A percentile compares a stretch with the other conserved stretches of the same genome.
Evolutionary conservation across 2,888 invertebrate genomes (phyloP).

Genomic region (Actias luna): DNA sequence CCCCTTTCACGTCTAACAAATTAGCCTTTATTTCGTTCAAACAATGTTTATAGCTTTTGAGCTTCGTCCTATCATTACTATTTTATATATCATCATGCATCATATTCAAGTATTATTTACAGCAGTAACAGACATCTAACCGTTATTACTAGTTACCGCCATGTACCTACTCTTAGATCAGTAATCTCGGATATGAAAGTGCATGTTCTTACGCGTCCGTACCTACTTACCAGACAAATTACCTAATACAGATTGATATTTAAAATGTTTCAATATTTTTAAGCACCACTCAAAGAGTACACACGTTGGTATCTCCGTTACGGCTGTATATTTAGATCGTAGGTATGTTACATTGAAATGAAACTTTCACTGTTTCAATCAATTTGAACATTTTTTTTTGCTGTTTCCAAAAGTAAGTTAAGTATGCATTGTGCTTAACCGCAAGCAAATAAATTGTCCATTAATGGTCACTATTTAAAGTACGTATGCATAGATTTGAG

Average conservation of each 20-base stretch:
- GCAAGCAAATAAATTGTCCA: conserved; percentile 10
- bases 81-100: conserved; percentile 28
- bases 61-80: conserved; percentile 51
- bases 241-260: conserved; percentile 39
- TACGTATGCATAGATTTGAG: conserved; percentile 13
- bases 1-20: conserved; percentile 77
- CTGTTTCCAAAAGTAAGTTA: conserved; percentile 27
- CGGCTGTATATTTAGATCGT: conserved; percentile 8
- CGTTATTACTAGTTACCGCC: conserved; percentile 33
- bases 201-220: conserved; percentile 33
- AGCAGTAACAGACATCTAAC: conserved; percentile 30
- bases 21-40: conserved; percentile 76
- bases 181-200: conserved; percentile 39
- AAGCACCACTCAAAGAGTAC: conserved; percentile 12
- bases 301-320: not conserved
- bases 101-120: conserved; percentile 37
- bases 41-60: conserved; percentile 46
- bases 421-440: conserved; percentile 19
- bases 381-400: conserved; percentile 27
- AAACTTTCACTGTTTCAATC: conserved; percentile 33
- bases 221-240: conserved; percentile 40
- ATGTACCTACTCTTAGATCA: conserved; percentile 25
- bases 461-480: conserved; percentile 12
- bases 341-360: conserved; percentile 22
- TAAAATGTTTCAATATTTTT: conserved; percentile 36